Base-by-base conservation (phyloP, 2,113 vertebrate species). In the Hippocampus barbouri region DNA sequence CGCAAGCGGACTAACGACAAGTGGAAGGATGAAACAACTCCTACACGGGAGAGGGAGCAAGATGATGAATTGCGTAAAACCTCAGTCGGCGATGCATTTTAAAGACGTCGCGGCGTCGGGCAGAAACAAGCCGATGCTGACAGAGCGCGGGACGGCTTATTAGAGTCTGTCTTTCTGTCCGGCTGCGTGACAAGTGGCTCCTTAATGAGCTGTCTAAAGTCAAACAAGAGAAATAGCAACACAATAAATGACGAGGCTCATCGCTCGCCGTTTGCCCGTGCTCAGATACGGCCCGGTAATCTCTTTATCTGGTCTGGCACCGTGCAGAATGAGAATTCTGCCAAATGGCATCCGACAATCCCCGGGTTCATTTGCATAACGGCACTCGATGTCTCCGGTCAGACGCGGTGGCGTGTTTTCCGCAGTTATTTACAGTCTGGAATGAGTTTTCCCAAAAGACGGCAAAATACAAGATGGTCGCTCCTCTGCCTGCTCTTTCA, bases 1-100 rank as follows among this genome's bases (percentile, higher is more conserved):
- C 56, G 79, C 86, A 86, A 90, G 82, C 88, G 87, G 73, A 85
- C 74, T 77, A 53, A 68, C 76, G 85, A 85, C 86, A 85, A 82
- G 85, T 81, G 73, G 84, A 78, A 85, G 76, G 86, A 87, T 82
- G 82, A 83, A 83, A 83, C 75, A 63, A 73, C 78, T 82, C 70
- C 70, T 61, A 71, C 66, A 70, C 80, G 73, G 21, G 49, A 65
- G 83, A 79, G 76, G 34, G 25, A 60, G 75, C 73, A 71, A 83
- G 88, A 87, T 91, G 87, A 90, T 90, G 83, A 89, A 90, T 87
- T 87, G 88, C 81, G 79, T 84, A 85, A 86, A 88, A 86, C 84
- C 80, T 71, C 79, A 75, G 83, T 86, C 82, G 86, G 85, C 85
- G 84, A 70, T 77, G 83, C 63, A 81, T 86, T 83, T 88, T 82